Conservation (phyloP, 2,113 vertebrate genomes). For the Tichodroma muraria region DNA sequence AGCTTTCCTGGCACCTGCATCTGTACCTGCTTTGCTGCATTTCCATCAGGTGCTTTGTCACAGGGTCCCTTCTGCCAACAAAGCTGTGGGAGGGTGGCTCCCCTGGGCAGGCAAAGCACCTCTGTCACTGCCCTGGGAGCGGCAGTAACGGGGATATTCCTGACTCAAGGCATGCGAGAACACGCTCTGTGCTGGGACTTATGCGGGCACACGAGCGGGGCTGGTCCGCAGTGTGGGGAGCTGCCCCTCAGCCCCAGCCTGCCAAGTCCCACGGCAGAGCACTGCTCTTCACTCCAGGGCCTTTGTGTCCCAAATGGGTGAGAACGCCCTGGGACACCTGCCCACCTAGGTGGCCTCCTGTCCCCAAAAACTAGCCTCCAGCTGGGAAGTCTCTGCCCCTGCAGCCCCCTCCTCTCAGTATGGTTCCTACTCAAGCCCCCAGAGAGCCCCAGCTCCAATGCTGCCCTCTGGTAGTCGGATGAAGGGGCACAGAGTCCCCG, state of each 20-base stretch:
- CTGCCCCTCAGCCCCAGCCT: background rate
- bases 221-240: background rate
- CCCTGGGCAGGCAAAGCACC: background rate
- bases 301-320: background rate
- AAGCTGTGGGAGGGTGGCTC: background rate
- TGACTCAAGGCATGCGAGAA: background rate
- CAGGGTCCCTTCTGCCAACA: background rate
- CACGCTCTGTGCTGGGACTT: background rate
- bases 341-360: background rate
- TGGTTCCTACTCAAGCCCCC: background rate
- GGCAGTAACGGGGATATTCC: no score
- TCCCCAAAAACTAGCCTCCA: background rate
- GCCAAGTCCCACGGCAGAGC: background rate
- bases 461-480: background rate
- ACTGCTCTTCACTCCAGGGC: background rate
- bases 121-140: rapidly evolving
- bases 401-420: background rate
- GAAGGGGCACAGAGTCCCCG: background rate
- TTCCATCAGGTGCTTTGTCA: background rate
- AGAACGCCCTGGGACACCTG: background rate
- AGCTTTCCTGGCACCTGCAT: background rate
- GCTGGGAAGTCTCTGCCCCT: background rate
- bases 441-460: background rate
- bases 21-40: background rate
- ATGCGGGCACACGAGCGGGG: rapidly evolving